Evolutionary conservation across 2,888 invertebrate genomes (phyloP).

Genomic region (Polymixis flavicincta): DNA sequence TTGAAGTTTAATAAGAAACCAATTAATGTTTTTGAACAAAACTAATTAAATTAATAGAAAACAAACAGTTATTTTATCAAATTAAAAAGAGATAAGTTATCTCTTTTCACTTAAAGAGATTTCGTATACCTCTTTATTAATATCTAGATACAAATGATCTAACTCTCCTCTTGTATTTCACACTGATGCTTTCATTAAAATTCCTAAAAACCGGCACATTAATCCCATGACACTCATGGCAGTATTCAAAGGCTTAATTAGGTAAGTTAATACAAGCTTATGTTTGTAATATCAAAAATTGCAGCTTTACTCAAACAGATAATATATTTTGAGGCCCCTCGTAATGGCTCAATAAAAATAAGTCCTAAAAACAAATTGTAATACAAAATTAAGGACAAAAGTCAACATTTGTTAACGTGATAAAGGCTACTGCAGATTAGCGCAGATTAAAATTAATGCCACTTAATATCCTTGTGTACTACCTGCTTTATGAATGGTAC

Average conservation of each 20-base stretch:
- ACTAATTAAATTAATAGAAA: no score
- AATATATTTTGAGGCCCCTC: neutral
- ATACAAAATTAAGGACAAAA: constrained; percentile 32
- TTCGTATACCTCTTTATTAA: no score
- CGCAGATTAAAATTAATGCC: constrained; percentile 44
- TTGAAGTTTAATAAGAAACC: no score
- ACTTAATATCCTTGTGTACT: constrained; percentile 39
- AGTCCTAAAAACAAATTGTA: constrained; percentile 34
- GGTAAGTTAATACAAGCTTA: neutral
- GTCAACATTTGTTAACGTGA: constrained; percentile 32
- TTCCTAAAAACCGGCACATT: neutral
- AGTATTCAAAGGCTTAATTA: neutral
- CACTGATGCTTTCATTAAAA: neutral
- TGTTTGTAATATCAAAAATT: constrained; percentile 14
- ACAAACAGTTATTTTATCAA: no score
- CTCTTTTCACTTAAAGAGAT: no score
- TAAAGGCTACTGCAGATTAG: constrained; percentile 37
- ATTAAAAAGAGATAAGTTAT: no score
- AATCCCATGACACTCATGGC: neutral
- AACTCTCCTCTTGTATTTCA: neutral
- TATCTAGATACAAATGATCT: neutral
- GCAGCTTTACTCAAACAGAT: neutral
- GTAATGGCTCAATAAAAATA: constrained; percentile 20
- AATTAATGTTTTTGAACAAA: no score
- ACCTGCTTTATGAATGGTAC: constrained; percentile 34